Evolutionary conservation across 2,888 invertebrate genomes (phyloP).

Genomic region (Epistrophe grossulariae): DNA sequence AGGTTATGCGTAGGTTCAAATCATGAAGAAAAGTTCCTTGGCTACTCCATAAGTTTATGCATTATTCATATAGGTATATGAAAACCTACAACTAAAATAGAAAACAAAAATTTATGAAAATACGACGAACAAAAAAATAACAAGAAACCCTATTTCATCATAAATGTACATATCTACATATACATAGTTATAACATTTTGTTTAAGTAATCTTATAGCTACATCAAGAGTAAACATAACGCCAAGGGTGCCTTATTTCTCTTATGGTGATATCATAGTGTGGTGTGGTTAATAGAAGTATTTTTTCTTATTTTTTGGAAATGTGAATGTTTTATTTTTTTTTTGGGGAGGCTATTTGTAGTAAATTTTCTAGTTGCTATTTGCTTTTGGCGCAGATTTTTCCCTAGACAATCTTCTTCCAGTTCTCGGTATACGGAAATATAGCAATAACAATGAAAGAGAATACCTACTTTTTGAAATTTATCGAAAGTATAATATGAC

Average conservation of each 20-base stretch:
- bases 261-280: constrained; percentile 21
- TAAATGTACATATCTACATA: too few relatives aligned
- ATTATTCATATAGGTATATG: constrained; percentile 57
- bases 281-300: constrained; percentile 36
- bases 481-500: constrained; percentile 57
- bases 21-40: constrained; percentile 43
- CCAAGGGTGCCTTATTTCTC: constrained; percentile 45
- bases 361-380: constrained; percentile 61
- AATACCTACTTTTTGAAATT: constrained; percentile 55
- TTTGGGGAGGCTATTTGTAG: constrained; percentile 23
- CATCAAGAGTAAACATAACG: constrained; percentile 47
- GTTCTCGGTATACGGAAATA: background rate
- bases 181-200: constrained; percentile 13
- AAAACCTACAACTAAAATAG: constrained; percentile 30
- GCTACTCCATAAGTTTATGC: constrained; percentile 45
- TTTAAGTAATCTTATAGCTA: constrained; percentile 56
- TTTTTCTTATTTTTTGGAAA: constrained; percentile 6
- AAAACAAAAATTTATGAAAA: constrained; percentile 15
- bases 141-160: constrained; percentile 49
- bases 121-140: background rate
- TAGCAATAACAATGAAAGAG: constrained; percentile 56
- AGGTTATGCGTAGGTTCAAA: background rate
- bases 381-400: constrained; percentile 56
- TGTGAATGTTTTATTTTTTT: background rate
- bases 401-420: constrained; percentile 2